Conservation (phyloP, 2,113 vertebrate genomes). For the Protomyctophum bolini region DNA sequence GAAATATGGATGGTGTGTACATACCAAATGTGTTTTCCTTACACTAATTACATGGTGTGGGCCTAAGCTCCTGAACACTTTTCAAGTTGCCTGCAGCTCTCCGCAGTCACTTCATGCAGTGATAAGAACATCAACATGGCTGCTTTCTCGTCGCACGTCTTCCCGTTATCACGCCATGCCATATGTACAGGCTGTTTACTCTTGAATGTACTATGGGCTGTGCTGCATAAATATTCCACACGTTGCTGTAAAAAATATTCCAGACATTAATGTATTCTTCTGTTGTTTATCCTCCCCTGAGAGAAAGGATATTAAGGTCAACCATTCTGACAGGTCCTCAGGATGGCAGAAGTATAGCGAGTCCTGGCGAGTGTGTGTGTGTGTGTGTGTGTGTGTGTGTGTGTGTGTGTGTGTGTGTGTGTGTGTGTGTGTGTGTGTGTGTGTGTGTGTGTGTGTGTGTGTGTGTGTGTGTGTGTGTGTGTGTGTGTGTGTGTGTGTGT, state of each 20-base stretch:
- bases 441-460: background rate
- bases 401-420: background rate
- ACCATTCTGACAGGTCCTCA: constrained; percentile 13
- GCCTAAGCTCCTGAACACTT: constrained; percentile 15
- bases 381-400: constrained; percentile 23
- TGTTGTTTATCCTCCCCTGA: constrained; percentile 1
- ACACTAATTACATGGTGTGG: constrained; percentile 36
- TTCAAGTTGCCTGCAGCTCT: constrained; percentile 20
- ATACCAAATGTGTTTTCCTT: constrained; percentile 41
- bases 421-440: background rate
- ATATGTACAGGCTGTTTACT: constrained; percentile 24
- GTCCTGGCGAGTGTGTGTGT: background rate
- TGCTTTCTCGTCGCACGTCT: constrained; percentile 6
- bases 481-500: background rate
- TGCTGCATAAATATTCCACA: too few relatives aligned
- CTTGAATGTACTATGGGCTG: background rate
- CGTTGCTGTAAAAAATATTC: constrained; percentile 6
- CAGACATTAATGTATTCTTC: constrained; percentile 20
- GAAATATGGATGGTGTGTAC: constrained; percentile 54
- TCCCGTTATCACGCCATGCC: constrained; percentile 34
- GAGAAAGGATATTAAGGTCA: constrained; percentile 32
- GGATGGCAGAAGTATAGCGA: too few relatives aligned
- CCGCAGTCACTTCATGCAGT: constrained; percentile 20
- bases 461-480: background rate
- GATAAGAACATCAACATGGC: constrained; percentile 26